Evolutionary conservation across 2,888 invertebrate genomes (phyloP), one percentile per base, ranked within the genome.

Genomic region (Brenthis daphne): DNA sequence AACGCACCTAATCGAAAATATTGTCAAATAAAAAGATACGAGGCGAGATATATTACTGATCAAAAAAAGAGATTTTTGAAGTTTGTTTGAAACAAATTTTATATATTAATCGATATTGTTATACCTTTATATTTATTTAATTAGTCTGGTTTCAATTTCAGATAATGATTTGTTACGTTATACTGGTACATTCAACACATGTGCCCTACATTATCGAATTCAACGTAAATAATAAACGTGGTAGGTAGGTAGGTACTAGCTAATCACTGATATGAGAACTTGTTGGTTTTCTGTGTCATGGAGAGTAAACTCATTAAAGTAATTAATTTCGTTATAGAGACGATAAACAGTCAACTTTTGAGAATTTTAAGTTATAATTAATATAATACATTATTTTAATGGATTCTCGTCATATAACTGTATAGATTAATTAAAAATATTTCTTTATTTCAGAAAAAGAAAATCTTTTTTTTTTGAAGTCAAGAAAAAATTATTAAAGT

Each of bases 271-370:
- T 82, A 81, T 80, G 76, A 79, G 79, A 85, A 88, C 87, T 78
- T 70, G 88, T 89, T 86, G 82, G 70, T 80, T 85, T 88, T 85
- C 84, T 88, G 85, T 90, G 90, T 91, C 90, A 91, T 73, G 89
- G 89, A 86, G 80, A 89, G 76, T 84, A 79, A 82, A 87, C 76
- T 82, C 75, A 80, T 82, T 81, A 79, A 20, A 76, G 76, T 78
- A 77, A 77, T 76, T 75, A 77, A 75, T 74, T 75, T 71, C 65
- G 71, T 76, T 72, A 74, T 74, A 75, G 69, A 57, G 50, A 55
- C 65, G 69, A 73, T 74, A 64, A 71, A 57, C 56, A 54, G 33
- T 63, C 48, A 43, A 71, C 53, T 68, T 72, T 64, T 71, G 48
- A 55, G 67, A 70, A 68, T 33, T 64, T 53, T 29, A 54, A 14